A percentile compares a stretch with the other conserved stretches of the same genome.
These are phyloP conservation scores for Stictocephala bisonia DNA, from an alignment of 2,888 invertebrate genomes.

Conservation along the genomic window DNA sequence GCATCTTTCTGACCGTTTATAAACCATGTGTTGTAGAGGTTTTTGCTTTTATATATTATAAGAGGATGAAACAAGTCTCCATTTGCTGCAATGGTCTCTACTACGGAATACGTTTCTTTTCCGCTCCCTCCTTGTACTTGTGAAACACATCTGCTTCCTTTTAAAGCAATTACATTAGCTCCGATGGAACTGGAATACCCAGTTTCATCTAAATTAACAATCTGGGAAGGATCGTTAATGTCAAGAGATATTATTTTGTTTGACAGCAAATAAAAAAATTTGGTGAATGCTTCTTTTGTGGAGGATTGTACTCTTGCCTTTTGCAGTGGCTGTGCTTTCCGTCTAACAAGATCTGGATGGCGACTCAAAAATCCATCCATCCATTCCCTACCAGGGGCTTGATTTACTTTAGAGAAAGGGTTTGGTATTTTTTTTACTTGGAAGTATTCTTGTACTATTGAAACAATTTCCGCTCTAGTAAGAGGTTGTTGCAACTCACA, in stretches of 20 bases:
- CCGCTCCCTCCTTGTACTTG: slow-evolving; percentile 18
- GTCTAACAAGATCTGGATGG: slow-evolving; percentile 8
- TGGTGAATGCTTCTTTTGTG: slow-evolving; percentile 21
- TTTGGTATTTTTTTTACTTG: slow-evolving; percentile 26
- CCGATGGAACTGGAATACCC: slow-evolving; percentile 5
- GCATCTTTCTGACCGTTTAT: background rate
- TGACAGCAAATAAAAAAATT: slow-evolving; percentile 9
- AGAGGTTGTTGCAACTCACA: slow-evolving; percentile 27
- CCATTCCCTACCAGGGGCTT: slow-evolving; percentile 18
- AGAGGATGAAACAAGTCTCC: slow-evolving; percentile 19
- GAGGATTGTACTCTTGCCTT: slow-evolving; percentile 21
- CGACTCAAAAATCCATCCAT: background rate
- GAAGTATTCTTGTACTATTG: slow-evolving; percentile 11
- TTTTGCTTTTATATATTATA: slow-evolving; percentile 18
- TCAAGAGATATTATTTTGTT: slow-evolving; percentile 21
- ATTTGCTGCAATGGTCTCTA: slow-evolving; percentile 23
- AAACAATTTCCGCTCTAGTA: slow-evolving; percentile 26
- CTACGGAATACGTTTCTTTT: slow-evolving; percentile 10
- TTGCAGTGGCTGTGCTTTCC: slow-evolving; percentile 30
- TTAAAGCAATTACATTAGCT: slow-evolving; percentile 1
- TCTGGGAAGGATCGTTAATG: slow-evolving; percentile 22
- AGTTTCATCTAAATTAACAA: slow-evolving; percentile 25
- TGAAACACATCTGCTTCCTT: slow-evolving; percentile 22
- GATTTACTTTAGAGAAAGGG: slow-evolving; percentile 20
- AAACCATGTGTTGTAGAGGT: background rate